These are phyloP conservation scores for Acleris cristana DNA, from an alignment of 2,888 invertebrate genomes.

Conservation along the genomic window DNA sequence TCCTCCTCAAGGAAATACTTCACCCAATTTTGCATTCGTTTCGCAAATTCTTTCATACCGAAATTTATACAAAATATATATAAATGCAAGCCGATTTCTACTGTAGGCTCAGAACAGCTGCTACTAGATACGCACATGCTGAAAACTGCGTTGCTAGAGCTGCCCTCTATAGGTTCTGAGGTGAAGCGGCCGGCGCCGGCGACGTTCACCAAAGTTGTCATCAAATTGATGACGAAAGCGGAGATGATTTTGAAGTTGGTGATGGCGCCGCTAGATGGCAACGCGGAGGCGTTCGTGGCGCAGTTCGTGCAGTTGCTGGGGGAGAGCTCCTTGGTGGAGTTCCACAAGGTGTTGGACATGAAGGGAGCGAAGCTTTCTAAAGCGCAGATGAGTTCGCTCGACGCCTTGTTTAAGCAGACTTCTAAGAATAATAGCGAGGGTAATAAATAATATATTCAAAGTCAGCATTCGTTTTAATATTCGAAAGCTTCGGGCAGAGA, in stretches of 20 bases:
- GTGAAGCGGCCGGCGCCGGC: conserved; percentile 95
- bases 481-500: too few species aligned
- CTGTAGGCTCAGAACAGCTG: conserved; percentile 97
- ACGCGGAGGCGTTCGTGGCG: conserved; percentile 89
- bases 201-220: conserved; percentile 92
- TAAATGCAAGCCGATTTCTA: conserved; percentile 94
- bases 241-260: conserved; percentile 99
- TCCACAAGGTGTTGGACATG: conserved; percentile 98
- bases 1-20: conserved; percentile 97
- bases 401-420: conserved; percentile 62
- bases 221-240: conserved; percentile 97
- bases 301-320: conserved; percentile 96
- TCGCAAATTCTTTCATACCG: conserved; percentile 97
- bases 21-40: conserved; percentile 98
- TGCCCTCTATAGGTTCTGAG: conserved; percentile 96
- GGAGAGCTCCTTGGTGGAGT: conserved; percentile 94
- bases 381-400: conserved; percentile 59
- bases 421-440: conserved; percentile 45
- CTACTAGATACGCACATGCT: conserved; percentile 97
- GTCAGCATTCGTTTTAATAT: too few species aligned
- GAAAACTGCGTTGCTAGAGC: conserved; percentile 95
- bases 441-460: conserved; percentile 36
- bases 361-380: conserved; percentile 87
- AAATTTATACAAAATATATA: conserved; percentile 96
- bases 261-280: conserved; percentile 93